Conservation (phyloP, 2,113 vertebrate species). For the Tretioscincus oriximinensis region DNA sequence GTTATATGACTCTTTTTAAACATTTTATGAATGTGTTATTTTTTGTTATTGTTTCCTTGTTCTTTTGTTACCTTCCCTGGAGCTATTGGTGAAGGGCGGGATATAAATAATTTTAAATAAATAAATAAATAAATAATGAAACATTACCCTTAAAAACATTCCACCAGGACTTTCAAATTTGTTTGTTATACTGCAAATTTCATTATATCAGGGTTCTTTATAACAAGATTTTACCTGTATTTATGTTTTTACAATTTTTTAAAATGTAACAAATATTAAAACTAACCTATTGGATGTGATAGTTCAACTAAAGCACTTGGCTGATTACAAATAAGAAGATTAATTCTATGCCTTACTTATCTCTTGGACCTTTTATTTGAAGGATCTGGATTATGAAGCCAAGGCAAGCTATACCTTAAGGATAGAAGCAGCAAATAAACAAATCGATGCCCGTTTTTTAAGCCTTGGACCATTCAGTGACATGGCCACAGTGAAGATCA, state of each 20-base stretch:
- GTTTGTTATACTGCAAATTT: too few species aligned
- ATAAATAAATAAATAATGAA: too few species aligned
- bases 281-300: not conserved
- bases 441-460: constrained; percentile 88
- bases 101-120: too few species aligned
- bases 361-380: constrained; percentile 37
- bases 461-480: constrained; percentile 89
- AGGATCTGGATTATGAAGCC: constrained; percentile 93
- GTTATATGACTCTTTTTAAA: too few species aligned
- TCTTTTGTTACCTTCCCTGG: too few species aligned
- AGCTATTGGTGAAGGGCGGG: too few species aligned
- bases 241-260: not conserved
- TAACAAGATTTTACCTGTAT: not conserved
- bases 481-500: constrained; percentile 84
- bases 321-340: not conserved
- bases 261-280: not conserved
- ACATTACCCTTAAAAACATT: too few species aligned
- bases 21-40: too few species aligned
- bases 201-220: too few species aligned
- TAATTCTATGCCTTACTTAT: constrained; percentile 26
- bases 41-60: too few species aligned
- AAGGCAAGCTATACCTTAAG: constrained; percentile 86
- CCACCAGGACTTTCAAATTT: too few species aligned
- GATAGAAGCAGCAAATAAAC: constrained; percentile 91
- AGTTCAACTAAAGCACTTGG: constrained; percentile 28